Evolutionary conservation across 1,140 invertebrate species (phyloP).

Genomic region (Drosophila auraria): DNA sequence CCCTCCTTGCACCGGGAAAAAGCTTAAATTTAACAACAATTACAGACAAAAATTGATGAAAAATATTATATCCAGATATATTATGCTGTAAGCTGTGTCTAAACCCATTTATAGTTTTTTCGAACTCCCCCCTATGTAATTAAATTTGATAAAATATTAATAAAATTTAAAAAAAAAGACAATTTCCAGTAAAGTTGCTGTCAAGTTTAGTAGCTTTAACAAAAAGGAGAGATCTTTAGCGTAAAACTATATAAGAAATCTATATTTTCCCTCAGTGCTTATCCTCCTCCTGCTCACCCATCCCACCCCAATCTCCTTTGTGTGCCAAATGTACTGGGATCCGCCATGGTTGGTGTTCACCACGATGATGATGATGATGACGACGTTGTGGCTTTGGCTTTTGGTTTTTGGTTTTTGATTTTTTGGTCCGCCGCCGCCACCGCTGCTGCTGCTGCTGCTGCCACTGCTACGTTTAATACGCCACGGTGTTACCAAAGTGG

Average conservation of each 20-base stretch:
- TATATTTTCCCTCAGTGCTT: conserved; percentile 12
- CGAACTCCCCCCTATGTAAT: no score
- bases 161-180: no score
- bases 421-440: conserved; percentile 51
- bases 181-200: no score
- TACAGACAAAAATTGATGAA: no score
- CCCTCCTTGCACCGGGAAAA: conserved; percentile 26
- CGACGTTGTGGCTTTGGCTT: conserved; percentile 70
- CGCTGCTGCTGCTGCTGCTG: conserved; percentile 12
- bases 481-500: conserved; percentile 81
- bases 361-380: conserved; percentile 66
- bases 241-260: no score
- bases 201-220: no score
- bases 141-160: no score
- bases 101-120: no score
- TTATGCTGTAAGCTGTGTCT: no score
- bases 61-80: no score
- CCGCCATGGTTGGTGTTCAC: conserved; percentile 51
- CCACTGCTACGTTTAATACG: conserved; percentile 77
- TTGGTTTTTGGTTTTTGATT: conserved; percentile 49
- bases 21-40: neutral
- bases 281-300: conserved; percentile 7
- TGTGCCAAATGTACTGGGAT: conserved; percentile 63
- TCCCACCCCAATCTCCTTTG: conserved; percentile 13
- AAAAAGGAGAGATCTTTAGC: no score